Percentiles rank a stretch among this genome's conserved stretches.
Conservation (phyloP, 2,797 vertebrate species). For the Anguilla megastoma region DNA sequence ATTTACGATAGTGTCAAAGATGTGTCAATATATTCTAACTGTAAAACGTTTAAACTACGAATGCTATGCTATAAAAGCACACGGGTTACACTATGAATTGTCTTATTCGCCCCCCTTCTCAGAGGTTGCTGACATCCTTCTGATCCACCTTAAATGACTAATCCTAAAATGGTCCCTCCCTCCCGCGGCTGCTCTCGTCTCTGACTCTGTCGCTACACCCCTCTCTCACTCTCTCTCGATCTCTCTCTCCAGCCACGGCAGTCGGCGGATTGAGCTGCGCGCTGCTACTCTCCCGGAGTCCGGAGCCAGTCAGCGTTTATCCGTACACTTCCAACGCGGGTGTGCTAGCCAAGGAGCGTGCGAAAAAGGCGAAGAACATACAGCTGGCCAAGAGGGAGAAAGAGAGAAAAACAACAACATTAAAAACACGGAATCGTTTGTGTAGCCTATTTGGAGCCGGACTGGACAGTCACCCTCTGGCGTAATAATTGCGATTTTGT, state of each 20-base stretch:
- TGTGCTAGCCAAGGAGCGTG: conserved; percentile 28
- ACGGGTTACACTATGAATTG: neutral
- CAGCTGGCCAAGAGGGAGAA: conserved; percentile 30
- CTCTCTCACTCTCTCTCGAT: conserved; percentile 39
- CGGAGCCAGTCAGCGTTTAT: conserved; percentile 41
- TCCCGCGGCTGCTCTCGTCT: conserved; percentile 37
- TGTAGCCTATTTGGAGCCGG: conserved; percentile 27
- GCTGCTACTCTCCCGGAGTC: conserved; percentile 37
- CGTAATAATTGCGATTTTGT: conserved; percentile 45
- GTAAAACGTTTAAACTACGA: neutral
- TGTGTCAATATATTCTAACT: too few species aligned
- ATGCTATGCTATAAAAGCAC: neutral
- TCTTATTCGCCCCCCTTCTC: conserved; percentile 8
- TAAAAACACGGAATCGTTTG: conserved; percentile 49
- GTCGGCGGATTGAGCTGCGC: conserved; percentile 42
- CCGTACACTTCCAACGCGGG: conserved; percentile 38
- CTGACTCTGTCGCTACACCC: conserved; percentile 43
- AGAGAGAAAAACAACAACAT: conserved; percentile 33
- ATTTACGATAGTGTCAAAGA: too few species aligned
- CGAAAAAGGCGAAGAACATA: conserved; percentile 20
- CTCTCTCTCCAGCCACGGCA: conserved; percentile 55
- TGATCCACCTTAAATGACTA: conserved; percentile 54
- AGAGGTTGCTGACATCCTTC: conserved; percentile 29
- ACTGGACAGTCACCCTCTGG: conserved; percentile 39
- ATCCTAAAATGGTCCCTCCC: conserved; percentile 49